Base-by-base conservation (phyloP, 2,113 vertebrate genomes). In the Trematocara macrostoma region DNA sequence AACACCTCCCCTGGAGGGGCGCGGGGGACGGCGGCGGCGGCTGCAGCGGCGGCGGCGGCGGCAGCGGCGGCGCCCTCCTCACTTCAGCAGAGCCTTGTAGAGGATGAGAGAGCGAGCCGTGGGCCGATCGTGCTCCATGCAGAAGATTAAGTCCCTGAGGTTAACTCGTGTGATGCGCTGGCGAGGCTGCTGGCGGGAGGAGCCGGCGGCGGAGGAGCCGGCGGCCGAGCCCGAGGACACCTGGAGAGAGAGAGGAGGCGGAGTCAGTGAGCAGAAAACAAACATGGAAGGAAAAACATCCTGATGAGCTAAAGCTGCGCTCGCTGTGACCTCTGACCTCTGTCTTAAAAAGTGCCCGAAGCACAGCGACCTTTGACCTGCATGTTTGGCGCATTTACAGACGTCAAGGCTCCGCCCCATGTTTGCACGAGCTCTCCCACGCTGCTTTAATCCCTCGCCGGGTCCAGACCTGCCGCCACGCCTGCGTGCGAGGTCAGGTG, bases 131-230 rank as follows among this genome's bases (percentile, higher is more conserved):
- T 97, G 97, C 88, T 97, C 97, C 96, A 97, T 95, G 94, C 95
- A 97, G 91, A 96, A 96, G 95, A 97, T 97, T 94, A 97, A 97
- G 95, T 97, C 97, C 97, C 97, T 97, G 97, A 97, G 97, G 95
- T 97, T 97, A 2, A 97, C 96, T 0, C 97, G 95, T 0, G 96
- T 97, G 81, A 97, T 97, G 18, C 97, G 95, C 95, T 97, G 97
- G 7, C 97, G 96, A 20, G 96, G 94, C 74, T 96, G 96, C 94
- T 96, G 96, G 10, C 97, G 93, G 53, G 96, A 93, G 3, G 94
- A 91, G 40, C 84, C 1, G 9, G 76, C 82, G 0, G 91, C 7
- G 10, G 95, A 95, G 74, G 93, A 78, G 69, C 94, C 92, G 0
- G 89, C 49, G 8, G 90, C 92, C 2, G 93, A 86, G 20, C 34